These are phyloP conservation scores for Loxodonta africana DNA, from an alignment of 2,113 vertebrate genomes.

Conservation along the genomic window DNA sequence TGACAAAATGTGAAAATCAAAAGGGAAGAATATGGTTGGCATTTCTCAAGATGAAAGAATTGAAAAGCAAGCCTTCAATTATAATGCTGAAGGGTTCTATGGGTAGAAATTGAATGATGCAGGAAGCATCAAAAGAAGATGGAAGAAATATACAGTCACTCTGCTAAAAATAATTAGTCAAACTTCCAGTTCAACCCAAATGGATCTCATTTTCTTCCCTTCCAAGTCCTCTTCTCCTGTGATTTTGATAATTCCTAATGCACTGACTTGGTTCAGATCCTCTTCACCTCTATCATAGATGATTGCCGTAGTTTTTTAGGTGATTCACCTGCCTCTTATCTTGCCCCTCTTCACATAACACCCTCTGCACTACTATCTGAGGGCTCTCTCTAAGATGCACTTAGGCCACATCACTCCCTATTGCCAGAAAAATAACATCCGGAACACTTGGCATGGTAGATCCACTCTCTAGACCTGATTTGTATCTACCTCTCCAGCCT, in stretches of 20 bases:
- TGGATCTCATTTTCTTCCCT: neutral
- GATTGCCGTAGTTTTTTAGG: neutral
- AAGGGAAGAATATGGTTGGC: neutral
- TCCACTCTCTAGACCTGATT: neutral
- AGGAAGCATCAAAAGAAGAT: neutral
- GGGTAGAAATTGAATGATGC: neutral
- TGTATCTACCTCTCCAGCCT: neutral
- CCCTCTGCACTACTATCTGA: neutral
- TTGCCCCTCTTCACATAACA: neutral
- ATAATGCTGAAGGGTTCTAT: neutral
- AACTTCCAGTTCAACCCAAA: neutral
- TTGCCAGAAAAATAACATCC: neutral
- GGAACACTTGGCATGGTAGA: neutral
- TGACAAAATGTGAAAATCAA: neutral
- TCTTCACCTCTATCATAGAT: neutral
- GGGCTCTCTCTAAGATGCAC: neutral
- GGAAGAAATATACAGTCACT: neutral
- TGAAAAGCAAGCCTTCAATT: neutral
- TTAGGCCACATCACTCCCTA: too few relatives aligned
- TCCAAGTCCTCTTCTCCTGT: neutral
- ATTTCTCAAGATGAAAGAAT: neutral
- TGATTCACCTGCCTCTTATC: neutral
- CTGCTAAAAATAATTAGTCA: neutral
- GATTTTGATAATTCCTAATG: neutral
- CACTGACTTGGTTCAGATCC: neutral